phyloP scores from a whole-genome alignment of 2,888 invertebrate species.

The Diabrotica balteata region DNA sequence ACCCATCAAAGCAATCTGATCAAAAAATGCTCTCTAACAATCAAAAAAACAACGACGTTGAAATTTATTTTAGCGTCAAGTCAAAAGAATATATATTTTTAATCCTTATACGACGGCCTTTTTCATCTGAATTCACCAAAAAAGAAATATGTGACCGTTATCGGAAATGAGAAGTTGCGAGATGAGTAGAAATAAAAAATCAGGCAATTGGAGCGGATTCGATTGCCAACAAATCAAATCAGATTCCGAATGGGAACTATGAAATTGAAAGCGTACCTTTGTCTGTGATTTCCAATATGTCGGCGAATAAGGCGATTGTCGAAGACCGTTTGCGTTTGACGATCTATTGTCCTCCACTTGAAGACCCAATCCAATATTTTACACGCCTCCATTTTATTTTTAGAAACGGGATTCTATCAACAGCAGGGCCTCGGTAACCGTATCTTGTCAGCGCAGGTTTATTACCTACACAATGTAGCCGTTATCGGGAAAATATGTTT shows the following conservation, averaged over 20 bases:
- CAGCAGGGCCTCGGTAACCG: not conserved
- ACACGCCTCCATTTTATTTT: conserved; percentile 46
- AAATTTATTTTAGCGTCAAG: not conserved
- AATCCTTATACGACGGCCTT: conserved; percentile 10
- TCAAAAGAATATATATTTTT: conserved; percentile 22
- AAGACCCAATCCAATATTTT: conserved; percentile 51
- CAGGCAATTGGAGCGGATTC: conserved; percentile 50
- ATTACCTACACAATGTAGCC: conserved; percentile 1
- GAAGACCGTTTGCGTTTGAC: conserved; percentile 46
- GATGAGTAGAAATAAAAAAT: conserved; percentile 41
- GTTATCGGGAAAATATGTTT: not conserved
- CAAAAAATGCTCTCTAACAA: too few species aligned
- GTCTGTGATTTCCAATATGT: conserved; percentile 53
- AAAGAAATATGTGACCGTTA: conserved; percentile 34
- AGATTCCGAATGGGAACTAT: conserved; percentile 47
- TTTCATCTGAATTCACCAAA: conserved; percentile 17
- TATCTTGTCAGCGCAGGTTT: conserved; percentile 4
- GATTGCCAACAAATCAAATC: conserved; percentile 55
- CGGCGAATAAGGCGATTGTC: conserved; percentile 50
- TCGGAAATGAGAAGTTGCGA: conserved; percentile 28
- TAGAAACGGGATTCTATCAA: conserved; percentile 32
- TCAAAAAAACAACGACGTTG: too few species aligned
- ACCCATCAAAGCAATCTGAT: too few species aligned
- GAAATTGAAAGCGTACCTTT: conserved; percentile 54
- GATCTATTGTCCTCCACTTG: conserved; percentile 48